Evolutionary conservation across 2,888 invertebrate species (phyloP), one percentile per base, ranked within the genome.

Genomic region (Gastracanthus pulcherrimus): DNA sequence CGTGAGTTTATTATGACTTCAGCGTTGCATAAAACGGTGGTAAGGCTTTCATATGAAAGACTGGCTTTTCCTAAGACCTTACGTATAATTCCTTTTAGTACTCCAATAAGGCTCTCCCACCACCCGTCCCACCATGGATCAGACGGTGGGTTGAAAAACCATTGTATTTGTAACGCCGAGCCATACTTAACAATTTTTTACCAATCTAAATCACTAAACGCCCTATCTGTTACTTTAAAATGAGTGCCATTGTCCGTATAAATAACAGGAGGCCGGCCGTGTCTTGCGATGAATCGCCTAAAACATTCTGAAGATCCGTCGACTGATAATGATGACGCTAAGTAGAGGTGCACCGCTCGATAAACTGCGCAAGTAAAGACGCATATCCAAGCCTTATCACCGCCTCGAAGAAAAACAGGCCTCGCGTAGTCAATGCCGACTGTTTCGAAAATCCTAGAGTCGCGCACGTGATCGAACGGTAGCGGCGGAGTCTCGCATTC

Each of bases 111-210:
- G 26, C 92, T 83, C 85, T 92, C 92, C 87, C 90, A 92, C 84
- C 89, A 90, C 51, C 92, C 92, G 69, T 92, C 91, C 90, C 90
- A 90, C 92, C 92, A 92, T 1, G 92, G 85, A 5, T 91, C 89
- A 0, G 87, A 83, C 7, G 90, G 90, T 5, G 90, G 89, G 70
- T 89, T 92, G 80, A 92, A 92, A 19, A 82, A 76, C 89, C 86
- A 89, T 79, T 82, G 84, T 85, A 84, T 84, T 69, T 58, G 81
- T 34, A 83, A 64, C 0, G 84, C 71, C 2, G 84, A 29, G 41
- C 84, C 82, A 34, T 82, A 67, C 13, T 82, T 69, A 9, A 19
- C 9, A 26, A 90, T 86, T 19, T 69, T 71, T 5, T 84, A 75
- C 88, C 86, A 88, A 67, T 89, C 83, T 23, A 89, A 29, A 7